Base-by-base conservation (phyloP, 2,113 vertebrate genomes). In the Pomatorhinus ruficollis region DNA sequence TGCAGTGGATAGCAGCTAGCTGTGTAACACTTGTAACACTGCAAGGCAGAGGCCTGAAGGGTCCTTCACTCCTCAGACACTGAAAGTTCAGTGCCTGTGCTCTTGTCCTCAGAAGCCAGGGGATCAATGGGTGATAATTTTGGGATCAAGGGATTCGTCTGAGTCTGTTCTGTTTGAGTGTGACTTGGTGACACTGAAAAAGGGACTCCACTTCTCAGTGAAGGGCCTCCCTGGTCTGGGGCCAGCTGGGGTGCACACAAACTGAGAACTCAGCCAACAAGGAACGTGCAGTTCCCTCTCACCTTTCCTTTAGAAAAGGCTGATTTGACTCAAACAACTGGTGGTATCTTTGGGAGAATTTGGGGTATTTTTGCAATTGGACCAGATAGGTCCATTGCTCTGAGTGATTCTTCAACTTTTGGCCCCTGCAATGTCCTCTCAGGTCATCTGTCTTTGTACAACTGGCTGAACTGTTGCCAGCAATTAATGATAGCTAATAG, bases 401-500 rank as follows among this genome's bases (percentile, higher is more conserved):
- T 54, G 65, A 49, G 45, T 40, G 60, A 39, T 27, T 11, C 60
- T 68, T 91, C 78, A 70, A 1, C 60, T 89, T 78, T 16, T 77
- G 35, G 47, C 75, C 70, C 65, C 61, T 64, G 20, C 54, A 54
- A 18, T 24, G 64, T 59, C 56, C 77, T 75, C 92, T 66, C 5
- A 5, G 69, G 60, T 84, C 78, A 60, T 71, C 57, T 3, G 28
- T 87, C 92, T 84, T 93, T 76, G 65, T 82, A 52, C 68, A 84
- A 63, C 31, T 68, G 65, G 61, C 69, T 95, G 96, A 97, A 82
- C 78, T 79, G 39, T 7, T 89, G 87, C 87, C 65, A 87, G 57
- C 84, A 87, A 94, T 93, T 97, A 97, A 83, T 75, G 72, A 59
- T 1, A 75, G 93, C 57, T 93, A 93, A 91, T 89, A 89, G 77